Evolutionary conservation across 2,113 vertebrate genomes (phyloP).

Genomic region (Hoplias malabaricus): DNA sequence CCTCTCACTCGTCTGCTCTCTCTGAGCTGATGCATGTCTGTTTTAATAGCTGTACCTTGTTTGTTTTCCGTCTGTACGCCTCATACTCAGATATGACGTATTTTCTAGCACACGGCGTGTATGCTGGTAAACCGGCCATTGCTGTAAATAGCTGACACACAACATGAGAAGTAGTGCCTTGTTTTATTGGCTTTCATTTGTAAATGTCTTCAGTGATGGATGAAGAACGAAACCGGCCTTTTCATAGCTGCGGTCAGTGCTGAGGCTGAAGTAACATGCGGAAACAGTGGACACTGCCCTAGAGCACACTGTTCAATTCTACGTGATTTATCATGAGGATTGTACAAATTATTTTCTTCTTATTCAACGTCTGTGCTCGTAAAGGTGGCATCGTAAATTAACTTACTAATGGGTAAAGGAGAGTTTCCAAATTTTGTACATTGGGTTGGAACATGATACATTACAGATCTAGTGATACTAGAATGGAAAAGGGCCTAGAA

Average conservation of each 20-base stretch:
- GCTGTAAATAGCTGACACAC: background rate
- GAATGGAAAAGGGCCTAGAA: background rate
- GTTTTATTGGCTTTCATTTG: background rate
- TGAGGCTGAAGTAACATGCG: background rate
- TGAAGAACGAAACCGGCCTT: background rate
- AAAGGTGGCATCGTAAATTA: no score
- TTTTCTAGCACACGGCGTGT: background rate
- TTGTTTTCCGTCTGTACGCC: constrained; percentile 22
- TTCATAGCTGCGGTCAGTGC: background rate
- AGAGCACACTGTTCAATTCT: constrained; percentile 55
- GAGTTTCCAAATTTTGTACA: no score
- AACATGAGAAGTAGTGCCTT: background rate
- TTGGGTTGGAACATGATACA: no score
- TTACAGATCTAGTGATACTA: background rate
- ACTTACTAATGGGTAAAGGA: no score
- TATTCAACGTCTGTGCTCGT: no score
- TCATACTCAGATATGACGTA: background rate
- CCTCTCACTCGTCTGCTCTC: background rate
- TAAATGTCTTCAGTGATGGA: background rate
- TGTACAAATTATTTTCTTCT: no score
- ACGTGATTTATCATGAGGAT: no score
- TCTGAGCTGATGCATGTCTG: constrained; percentile 60
- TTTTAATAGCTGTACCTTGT: constrained; percentile 33
- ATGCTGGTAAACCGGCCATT: background rate
- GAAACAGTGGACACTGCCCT: background rate